phyloP scores from a whole-genome alignment of 2,797 vertebrate genomes.

The Pipistrellus kuhlii region DNA sequence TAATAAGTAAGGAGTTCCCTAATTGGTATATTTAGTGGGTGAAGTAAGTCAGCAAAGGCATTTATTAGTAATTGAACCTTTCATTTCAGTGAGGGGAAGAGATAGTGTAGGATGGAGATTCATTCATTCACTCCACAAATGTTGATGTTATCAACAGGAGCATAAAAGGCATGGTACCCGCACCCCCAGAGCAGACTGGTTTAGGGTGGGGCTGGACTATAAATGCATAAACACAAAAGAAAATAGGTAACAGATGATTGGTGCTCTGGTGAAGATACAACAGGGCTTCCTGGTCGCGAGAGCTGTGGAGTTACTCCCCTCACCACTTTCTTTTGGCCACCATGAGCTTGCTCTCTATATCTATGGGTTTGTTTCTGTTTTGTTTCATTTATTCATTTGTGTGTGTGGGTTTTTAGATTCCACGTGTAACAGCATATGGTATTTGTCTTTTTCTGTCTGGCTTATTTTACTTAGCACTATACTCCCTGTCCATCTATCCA shows the following conservation, averaged over 20 bases:
- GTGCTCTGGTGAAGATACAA: neutral
- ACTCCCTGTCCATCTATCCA: neutral
- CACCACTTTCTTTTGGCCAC: neutral
- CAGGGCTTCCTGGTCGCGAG: neutral
- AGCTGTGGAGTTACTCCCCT: neutral
- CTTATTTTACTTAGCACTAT: neutral
- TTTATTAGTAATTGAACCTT: neutral
- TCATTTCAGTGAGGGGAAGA: neutral
- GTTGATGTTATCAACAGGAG: neutral
- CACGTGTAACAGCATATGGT: neutral
- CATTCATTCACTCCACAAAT: neutral
- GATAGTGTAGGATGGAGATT: neutral
- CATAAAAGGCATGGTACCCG: neutral
- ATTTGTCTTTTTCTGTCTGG: neutral
- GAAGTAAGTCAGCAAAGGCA: neutral
- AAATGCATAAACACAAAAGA: neutral
- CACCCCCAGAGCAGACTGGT: neutral
- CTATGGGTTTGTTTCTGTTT: neutral
- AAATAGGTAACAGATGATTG: neutral
- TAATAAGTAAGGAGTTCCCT: slow-evolving; percentile 6
- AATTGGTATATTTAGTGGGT: neutral
- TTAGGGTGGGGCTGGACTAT: neutral
- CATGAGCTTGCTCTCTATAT: neutral
- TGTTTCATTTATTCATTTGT: neutral
- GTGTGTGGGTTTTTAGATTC: neutral